Percentiles rank a stretch among this genome's conserved stretches.
These are phyloP conservation scores for Chloroceryle aenea DNA, from an alignment of 2,113 vertebrate species.

Conservation along the genomic window DNA sequence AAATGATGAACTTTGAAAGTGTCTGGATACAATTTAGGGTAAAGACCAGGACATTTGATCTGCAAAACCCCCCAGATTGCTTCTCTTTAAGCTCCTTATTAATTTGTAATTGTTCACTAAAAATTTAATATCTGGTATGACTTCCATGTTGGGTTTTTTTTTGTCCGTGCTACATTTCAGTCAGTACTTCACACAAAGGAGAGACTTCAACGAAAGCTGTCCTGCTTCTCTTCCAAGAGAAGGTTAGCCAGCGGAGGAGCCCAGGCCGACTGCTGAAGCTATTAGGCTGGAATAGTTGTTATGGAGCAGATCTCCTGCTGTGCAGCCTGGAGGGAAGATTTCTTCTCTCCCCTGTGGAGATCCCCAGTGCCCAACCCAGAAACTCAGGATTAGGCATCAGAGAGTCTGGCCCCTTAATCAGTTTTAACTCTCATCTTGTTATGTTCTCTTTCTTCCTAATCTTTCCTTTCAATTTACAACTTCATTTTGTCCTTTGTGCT, in stretches of 20 bases:
- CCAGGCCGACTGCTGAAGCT: slow-evolving; percentile 28
- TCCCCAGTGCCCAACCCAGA: background rate
- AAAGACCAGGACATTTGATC: background rate
- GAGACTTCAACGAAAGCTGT: background rate
- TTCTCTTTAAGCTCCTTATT: background rate
- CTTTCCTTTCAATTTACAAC: slow-evolving; percentile 45
- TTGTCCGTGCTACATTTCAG: background rate
- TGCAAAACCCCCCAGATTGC: background rate
- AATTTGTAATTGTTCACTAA: background rate
- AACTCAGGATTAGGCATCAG: slow-evolving; percentile 49
- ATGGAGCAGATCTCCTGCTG: slow-evolving; percentile 41
- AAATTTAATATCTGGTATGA: background rate
- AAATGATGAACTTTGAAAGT: background rate
- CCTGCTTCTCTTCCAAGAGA: background rate
- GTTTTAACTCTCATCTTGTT: slow-evolving; percentile 46
- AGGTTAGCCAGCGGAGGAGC: background rate
- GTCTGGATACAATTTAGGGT: background rate
- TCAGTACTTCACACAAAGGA: background rate
- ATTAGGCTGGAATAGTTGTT: slow-evolving; percentile 38
- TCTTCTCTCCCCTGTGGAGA: slow-evolving; percentile 34
- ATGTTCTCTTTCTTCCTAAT: slow-evolving; percentile 9
- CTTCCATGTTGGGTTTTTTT: background rate
- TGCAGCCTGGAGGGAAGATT: slow-evolving; percentile 47
- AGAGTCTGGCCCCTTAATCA: slow-evolving; percentile 40
- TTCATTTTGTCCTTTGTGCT: slow-evolving; percentile 29